These are phyloP conservation scores for Nymphalis c-album DNA, from an alignment of 2,888 invertebrate species.

Conservation along the genomic window DNA sequence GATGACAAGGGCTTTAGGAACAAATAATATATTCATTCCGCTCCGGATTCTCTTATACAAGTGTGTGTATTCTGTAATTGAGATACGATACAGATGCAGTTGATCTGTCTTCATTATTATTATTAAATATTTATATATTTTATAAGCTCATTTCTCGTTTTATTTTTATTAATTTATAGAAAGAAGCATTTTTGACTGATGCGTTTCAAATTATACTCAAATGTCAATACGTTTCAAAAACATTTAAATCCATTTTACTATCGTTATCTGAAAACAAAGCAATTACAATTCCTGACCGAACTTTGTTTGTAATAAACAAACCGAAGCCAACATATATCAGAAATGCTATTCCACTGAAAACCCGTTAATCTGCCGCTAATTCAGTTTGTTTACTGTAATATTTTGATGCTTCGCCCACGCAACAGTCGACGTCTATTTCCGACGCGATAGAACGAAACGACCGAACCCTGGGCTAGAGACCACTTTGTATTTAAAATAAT, in stretches of 20 bases:
- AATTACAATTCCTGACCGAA: conserved; percentile 13
- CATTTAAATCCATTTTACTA: background rate
- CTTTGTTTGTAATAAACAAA: conserved; percentile 34
- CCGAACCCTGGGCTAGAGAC: conserved; percentile 16
- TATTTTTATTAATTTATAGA: background rate
- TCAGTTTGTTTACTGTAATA: conserved; percentile 66
- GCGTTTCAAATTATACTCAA: no score
- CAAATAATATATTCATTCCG: conserved; percentile 8
- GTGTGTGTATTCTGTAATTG: background rate
- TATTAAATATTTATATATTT: background rate
- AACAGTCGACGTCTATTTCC: conserved; percentile 59
- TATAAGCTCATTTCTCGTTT: background rate
- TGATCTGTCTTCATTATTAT: background rate
- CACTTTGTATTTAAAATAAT: conserved; percentile 32
- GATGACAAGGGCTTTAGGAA: conserved; percentile 9
- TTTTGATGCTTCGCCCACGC: conserved; percentile 67
- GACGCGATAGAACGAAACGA: conserved; percentile 41
- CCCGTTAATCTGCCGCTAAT: conserved; percentile 48
- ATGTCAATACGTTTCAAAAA: background rate
- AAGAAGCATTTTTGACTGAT: no score
- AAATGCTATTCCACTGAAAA: conserved; percentile 38
- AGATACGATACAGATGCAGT: background rate
- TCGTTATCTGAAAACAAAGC: conserved; percentile 12
- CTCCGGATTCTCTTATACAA: conserved; percentile 6
- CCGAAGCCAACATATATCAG: conserved; percentile 38